Conservation (phyloP, 2,888 invertebrate species). For the Macaria liturata region DNA sequence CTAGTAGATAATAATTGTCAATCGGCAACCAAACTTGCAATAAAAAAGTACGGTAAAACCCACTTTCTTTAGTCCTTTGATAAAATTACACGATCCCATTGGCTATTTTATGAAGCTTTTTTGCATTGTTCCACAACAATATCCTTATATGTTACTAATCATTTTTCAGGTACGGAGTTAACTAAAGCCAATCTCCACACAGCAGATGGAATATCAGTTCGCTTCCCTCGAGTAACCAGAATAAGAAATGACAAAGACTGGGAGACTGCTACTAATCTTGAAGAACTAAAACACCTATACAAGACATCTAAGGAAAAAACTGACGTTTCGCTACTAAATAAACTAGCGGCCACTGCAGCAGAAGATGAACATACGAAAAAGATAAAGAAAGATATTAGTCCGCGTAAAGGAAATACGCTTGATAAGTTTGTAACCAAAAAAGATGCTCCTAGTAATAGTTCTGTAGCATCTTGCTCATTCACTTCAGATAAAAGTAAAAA, state of each 20-base stretch:
- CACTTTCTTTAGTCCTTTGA: too few species aligned
- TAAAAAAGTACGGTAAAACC: too few species aligned
- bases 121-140: too few species aligned
- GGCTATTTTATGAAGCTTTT: too few species aligned
- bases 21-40: too few species aligned
- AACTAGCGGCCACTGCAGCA: slow-evolving; percentile 62
- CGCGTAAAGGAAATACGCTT: slow-evolving; percentile 36
- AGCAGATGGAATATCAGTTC: slow-evolving; percentile 95
- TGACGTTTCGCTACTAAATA: slow-evolving; percentile 81
- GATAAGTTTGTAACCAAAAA: slow-evolving; percentile 31
- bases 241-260: slow-evolving; percentile 94
- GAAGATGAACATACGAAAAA: slow-evolving; percentile 56
- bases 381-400: slow-evolving; percentile 47
- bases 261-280: slow-evolving; percentile 91
- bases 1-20: too few species aligned
- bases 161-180: slow-evolving; percentile 86
- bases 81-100: too few species aligned
- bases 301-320: slow-evolving; percentile 87
- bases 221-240: slow-evolving; percentile 94
- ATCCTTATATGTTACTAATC: too few species aligned
- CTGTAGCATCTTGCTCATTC: slow-evolving; percentile 1
- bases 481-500: slow-evolving; percentile 23
- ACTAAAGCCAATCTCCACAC: slow-evolving; percentile 93
- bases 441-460: not conserved
- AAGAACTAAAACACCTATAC: slow-evolving; percentile 87